Conservation (phyloP, 2,888 invertebrate genomes). For the Plebejus melissa region DNA sequence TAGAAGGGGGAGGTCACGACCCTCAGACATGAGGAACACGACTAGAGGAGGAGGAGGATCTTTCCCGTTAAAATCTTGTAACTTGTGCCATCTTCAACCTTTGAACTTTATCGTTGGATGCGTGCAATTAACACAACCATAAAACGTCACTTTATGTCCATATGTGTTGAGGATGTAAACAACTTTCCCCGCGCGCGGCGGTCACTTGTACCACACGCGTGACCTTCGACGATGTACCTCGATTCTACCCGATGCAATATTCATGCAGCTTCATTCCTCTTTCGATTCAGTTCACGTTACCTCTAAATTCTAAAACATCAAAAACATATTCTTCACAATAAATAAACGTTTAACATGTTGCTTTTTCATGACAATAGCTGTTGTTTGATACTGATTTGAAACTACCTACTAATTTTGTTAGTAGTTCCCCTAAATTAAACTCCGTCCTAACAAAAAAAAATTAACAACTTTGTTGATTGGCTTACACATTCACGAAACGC, state of each 20-base stretch:
- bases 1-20: too few species aligned
- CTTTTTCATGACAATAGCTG: not conserved
- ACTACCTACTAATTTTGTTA: not conserved
- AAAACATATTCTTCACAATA: not conserved
- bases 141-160: slow-evolving; percentile 14
- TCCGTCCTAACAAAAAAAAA: not conserved
- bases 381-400: not conserved
- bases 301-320: not conserved
- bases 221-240: slow-evolving; percentile 45
- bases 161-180: slow-evolving; percentile 2
- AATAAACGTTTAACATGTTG: not conserved
- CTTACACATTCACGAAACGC: not conserved
- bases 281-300: not conserved
- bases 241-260: not conserved
- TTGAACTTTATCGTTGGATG: slow-evolving; percentile 8
- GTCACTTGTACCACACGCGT: slow-evolving; percentile 35
- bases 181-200: slow-evolving; percentile 18
- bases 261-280: not conserved
- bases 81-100: slow-evolving; percentile 3
- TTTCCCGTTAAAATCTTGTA: not conserved
- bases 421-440: not conserved
- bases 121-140: slow-evolving; percentile 16
- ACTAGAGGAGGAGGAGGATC: too few species aligned
- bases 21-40: too few species aligned
- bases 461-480: not conserved